phyloP scores from a whole-genome alignment of 2,888 invertebrate species.

The Lissocephala sabroskyi region DNA sequence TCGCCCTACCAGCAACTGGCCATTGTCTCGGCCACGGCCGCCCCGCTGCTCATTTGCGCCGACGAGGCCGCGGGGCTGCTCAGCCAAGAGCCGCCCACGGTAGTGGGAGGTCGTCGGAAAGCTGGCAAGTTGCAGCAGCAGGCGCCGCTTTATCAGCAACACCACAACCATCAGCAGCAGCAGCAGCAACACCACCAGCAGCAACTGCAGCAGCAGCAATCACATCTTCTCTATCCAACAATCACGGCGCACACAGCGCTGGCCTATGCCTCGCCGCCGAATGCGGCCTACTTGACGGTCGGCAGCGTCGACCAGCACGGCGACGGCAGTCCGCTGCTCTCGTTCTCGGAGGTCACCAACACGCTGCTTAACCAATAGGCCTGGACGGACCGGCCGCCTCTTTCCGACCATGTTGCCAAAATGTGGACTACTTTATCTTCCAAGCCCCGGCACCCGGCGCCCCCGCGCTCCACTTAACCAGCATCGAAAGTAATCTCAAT shows the following conservation, averaged over 20 bases:
- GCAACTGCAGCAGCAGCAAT: conserved; percentile 19
- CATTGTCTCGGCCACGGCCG: conserved; percentile 54
- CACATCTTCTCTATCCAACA: conserved; percentile 54
- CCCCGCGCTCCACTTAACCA: conserved; percentile 5
- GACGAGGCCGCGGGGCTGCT: conserved; percentile 38
- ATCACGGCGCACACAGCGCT: conserved; percentile 71
- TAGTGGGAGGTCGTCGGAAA: no score
- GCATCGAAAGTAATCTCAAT: conserved; percentile 21
- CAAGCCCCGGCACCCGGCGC: conserved; percentile 52
- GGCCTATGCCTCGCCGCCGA: conserved; percentile 74
- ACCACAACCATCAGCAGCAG: conserved; percentile 31
- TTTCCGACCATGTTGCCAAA: conserved; percentile 70
- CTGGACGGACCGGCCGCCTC: conserved; percentile 17
- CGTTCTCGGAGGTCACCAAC: conserved; percentile 86
- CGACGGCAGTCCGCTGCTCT: conserved; percentile 81
- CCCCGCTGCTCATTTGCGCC: conserved; percentile 48
- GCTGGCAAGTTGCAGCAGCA: no score
- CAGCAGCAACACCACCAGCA: conserved; percentile 39
- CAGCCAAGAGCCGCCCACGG: conserved; percentile 26
- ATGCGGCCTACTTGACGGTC: conserved; percentile 68
- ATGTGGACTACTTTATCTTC: conserved; percentile 71
- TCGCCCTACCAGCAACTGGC: conserved; percentile 61
- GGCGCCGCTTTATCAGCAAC: conserved; percentile 4
- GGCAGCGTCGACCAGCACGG: conserved; percentile 66
- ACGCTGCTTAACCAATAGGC: conserved; percentile 79